Evolutionary conservation across 2,797 vertebrate genomes (phyloP).

Genomic region (Sebastes flavidus): DNA sequence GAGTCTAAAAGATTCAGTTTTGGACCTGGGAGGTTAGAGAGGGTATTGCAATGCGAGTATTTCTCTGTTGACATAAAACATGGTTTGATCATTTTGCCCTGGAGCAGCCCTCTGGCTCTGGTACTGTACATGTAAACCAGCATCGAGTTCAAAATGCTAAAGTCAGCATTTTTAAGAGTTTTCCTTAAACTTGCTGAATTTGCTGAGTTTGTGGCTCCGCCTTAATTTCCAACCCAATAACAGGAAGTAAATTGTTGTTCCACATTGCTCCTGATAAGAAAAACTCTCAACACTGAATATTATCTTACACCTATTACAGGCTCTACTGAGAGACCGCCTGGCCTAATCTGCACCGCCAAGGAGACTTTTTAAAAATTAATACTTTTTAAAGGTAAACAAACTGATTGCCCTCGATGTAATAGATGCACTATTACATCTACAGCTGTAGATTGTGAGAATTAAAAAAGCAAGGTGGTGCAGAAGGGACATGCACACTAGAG

Average conservation of each 20-base stretch:
- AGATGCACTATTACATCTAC: background rate
- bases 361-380: background rate
- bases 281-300: conserved; percentile 37
- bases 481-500: background rate
- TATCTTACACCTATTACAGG: conserved; percentile 6
- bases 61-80: conserved; percentile 53
- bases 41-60: conserved; percentile 32
- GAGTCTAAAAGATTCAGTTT: conserved; percentile 1
- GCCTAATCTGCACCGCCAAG: conserved; percentile 21
- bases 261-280: conserved; percentile 49
- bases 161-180: conserved; percentile 69
- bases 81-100: conserved; percentile 62
- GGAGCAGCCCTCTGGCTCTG: conserved; percentile 57
- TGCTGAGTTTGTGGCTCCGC: conserved; percentile 58
- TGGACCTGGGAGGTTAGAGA: background rate
- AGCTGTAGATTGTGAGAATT: background rate
- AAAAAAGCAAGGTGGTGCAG: background rate
- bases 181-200: conserved; percentile 58
- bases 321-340: conserved; percentile 19
- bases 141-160: conserved; percentile 46
- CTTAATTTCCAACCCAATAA: conserved; percentile 62
- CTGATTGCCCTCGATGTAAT: background rate
- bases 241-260: conserved; percentile 60
- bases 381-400: conserved; percentile 10
- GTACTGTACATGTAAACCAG: conserved; percentile 54